Conservation (phyloP, 2,888 invertebrate genomes). For the Ophraella communa region DNA sequence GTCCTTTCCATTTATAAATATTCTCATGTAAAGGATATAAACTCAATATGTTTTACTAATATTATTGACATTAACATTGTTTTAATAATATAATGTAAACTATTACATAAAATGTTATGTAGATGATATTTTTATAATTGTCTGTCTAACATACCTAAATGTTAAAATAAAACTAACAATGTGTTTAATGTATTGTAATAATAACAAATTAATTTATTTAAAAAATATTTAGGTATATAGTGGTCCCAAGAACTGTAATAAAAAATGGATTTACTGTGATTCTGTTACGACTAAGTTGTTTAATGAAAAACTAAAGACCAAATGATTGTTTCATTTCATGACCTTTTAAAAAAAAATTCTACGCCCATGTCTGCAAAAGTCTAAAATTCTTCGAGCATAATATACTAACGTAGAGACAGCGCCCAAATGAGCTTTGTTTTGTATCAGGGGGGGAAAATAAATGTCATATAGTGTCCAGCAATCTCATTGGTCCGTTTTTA, state of each 20-base stretch:
- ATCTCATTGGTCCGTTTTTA: too few relatives aligned
- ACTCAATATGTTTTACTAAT: too few relatives aligned
- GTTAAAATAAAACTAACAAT: constrained; percentile 8
- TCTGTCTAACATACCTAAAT: constrained; percentile 13
- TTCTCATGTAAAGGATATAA: too few relatives aligned
- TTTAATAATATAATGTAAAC: neutral
- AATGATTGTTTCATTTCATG: neutral
- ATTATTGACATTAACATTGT: too few relatives aligned
- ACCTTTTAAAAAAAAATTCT: too few relatives aligned
- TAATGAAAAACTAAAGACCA: constrained; percentile 32
- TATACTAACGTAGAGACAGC: too few relatives aligned
- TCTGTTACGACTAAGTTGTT: constrained; percentile 35
- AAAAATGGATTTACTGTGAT: constrained; percentile 28
- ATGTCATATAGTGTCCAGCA: too few relatives aligned
- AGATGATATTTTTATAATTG: constrained; percentile 4
- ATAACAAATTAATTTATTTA: constrained; percentile 12
- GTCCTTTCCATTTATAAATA: too few relatives aligned
- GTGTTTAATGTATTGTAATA: constrained; percentile 11
- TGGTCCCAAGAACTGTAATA: constrained; percentile 25
- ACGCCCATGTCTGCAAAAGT: neutral
- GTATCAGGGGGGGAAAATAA: too few relatives aligned
- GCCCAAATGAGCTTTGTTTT: too few relatives aligned
- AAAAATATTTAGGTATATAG: constrained; percentile 15
- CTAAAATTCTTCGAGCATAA: neutral
- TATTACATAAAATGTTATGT: neutral